Evolutionary conservation across 2,113 vertebrate species (phyloP), one percentile per base, ranked within the genome.

Genomic region (Choloepus hoffmanni): DNA sequence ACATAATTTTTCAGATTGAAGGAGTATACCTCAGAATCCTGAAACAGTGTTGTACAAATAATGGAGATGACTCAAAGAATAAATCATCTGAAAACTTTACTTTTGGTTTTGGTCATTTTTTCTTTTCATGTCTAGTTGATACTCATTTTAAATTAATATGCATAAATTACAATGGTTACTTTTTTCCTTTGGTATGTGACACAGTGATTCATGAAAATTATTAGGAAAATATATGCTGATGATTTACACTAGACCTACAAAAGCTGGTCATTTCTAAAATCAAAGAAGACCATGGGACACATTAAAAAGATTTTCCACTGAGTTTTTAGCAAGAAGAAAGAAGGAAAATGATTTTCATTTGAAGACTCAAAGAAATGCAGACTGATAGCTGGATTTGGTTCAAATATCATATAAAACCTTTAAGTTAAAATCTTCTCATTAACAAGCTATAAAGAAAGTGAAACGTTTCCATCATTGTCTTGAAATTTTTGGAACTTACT

Each of bases 181-280:
- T 33, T 70, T 89, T 96, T 95, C 60, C 63, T 88, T 95, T 97
- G 79, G 91, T 98, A 92, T 95, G 94, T 95, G 77, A 97, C 74
- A 89, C 84, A 85, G 86, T 89, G 87, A 95, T 92, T 2, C 96
- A 98, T 98, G 93, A 95, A 97, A 60, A 93, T 68, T 91, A 94
- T 98, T 98, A 98, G 95, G 84, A 96, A 97, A 68, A 94, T 97
- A 96, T 84, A 15, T 12, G 16, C 96, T 92, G 89, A 93, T 96
- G 97, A 95, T 92, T 97, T 96, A 98, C 97, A 98, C 98, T 98
- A 98, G 98, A 98, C 97, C 45, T 98, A 96, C 77, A 98, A 98
- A 98, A 98, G 98, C 97, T 98, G 98, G 99, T 99, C 98, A 99
- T 98, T 99, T 99, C 99, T 99, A 99, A 99, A 99, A 98, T 99